Percentiles rank a stretch among this genome's conserved stretches.
These are phyloP conservation scores for Marmota flaviventris DNA, from an alignment of 2,113 vertebrate genomes.

Conservation along the genomic window DNA sequence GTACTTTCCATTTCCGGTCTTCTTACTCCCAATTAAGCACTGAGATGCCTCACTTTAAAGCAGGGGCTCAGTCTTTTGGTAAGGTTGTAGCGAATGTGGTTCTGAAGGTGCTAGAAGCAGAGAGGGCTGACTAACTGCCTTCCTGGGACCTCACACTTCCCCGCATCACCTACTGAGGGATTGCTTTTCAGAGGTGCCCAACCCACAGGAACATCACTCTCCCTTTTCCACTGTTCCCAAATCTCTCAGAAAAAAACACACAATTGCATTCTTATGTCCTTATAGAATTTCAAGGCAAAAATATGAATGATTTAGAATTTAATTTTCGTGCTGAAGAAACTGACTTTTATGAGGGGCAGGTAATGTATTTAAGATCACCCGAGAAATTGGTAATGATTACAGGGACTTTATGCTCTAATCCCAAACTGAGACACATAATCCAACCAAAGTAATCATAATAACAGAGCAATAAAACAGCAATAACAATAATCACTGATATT, in stretches of 20 bases:
- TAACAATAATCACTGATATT: not conserved
- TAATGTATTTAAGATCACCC: slow-evolving; percentile 19
- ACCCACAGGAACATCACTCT: not conserved
- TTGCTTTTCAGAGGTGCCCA: not conserved
- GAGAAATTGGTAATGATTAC: slow-evolving; percentile 35
- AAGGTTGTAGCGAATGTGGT: not conserved
- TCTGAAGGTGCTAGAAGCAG: not conserved
- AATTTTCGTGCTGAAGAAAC: slow-evolving; percentile 8
- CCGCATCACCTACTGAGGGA: not conserved
- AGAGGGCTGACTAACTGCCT: not conserved
- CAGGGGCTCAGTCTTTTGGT: not conserved
- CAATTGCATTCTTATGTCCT: not conserved
- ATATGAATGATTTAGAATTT: not conserved
- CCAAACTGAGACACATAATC: not conserved
- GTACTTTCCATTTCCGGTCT: not conserved
- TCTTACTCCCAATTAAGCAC: not conserved
- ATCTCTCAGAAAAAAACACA: not conserved
- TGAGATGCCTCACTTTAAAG: not conserved
- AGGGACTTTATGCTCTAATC: not conserved
- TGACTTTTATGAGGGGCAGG: slow-evolving; percentile 12
- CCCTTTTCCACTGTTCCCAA: not conserved
- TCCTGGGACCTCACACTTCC: not conserved
- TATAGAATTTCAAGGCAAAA: slow-evolving; percentile 38
- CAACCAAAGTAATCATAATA: not conserved
- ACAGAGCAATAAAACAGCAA: not conserved